These are phyloP conservation scores for Eulemur albifrons DNA, from an alignment of 2,797 vertebrate species.

Conservation along the genomic window DNA sequence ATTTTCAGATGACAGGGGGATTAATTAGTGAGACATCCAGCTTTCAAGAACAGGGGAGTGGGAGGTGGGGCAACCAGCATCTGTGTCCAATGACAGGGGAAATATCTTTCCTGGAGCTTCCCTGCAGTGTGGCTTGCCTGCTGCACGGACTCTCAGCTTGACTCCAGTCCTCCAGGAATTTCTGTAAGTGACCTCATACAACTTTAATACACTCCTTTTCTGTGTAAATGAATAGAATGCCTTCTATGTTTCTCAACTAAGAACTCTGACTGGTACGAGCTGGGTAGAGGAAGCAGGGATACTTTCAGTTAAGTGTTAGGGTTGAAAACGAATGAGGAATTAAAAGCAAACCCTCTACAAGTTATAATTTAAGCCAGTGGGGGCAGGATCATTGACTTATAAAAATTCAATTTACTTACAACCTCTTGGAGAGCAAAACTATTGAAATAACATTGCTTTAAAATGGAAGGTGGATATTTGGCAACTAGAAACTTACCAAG, in stretches of 20 bases:
- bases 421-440: background rate
- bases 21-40: background rate
- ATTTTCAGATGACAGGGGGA: background rate
- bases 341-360: slow-evolving; percentile 38
- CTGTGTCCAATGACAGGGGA: background rate
- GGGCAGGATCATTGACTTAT: background rate
- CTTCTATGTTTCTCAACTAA: slow-evolving; percentile 9
- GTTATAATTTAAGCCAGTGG: slow-evolving; percentile 37
- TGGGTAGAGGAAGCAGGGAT: background rate
- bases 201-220: background rate
- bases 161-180: background rate
- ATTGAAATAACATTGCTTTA: background rate
- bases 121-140: no score
- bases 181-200: background rate
- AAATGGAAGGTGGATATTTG: background rate
- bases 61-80: background rate
- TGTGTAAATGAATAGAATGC: background rate
- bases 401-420: slow-evolving; percentile 46
- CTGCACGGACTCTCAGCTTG: background rate
- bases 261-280: background rate
- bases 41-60: background rate
- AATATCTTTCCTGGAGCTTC: background rate
- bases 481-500: background rate
- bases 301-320: background rate
- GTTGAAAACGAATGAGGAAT: background rate